Base-by-base conservation (phyloP, 2,888 invertebrate genomes). In the Magallana nippona region DNA sequence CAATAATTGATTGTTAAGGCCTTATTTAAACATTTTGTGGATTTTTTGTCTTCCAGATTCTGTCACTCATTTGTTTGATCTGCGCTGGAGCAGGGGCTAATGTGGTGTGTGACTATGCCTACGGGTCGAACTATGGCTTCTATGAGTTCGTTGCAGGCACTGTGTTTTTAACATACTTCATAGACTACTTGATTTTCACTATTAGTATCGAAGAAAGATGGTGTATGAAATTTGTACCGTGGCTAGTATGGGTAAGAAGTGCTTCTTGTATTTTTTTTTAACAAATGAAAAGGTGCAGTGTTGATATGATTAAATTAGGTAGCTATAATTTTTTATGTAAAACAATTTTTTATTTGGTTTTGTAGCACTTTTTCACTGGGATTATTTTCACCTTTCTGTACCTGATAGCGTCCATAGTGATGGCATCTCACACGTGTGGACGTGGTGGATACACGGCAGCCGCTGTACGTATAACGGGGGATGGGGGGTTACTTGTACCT, bases 11-110 rank as follows among this genome's bases (percentile, higher is more conserved):
- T 27, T 27, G 2, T 27, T 1, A 1, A 27, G 2, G 27, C 27
- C 27, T 27, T 27, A 27, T 27, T 27, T 27, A 27, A 27, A 2
- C 27, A 27, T 44, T 44, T 44, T 44, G 44, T 44, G 44, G 44
- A 44, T 44, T 44, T 44, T 44, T 44, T 44, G 44, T 44, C 44
- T 44, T 60, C 56, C 78, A 82, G 82, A 60, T 82, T 22, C 22
- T 82, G 3, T 82, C 82, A 19, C 58, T 82, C n/a, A 77, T 78
- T 11, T 78, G 58, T 58, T 78, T 78, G 27, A 82, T 82, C 58
- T 82, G 55, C 10, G 58, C 78, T 2, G 78, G 78, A n/a, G 82
- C 82, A 1, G 78, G 58, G 13, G 27, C 22, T n/a, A 22, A 82
- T 8, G 13, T 55, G 17, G 58, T 10, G 8, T 82, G 82, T 58